Percentiles rank a stretch among this genome's conserved stretches.
Evolutionary conservation across 2,797 vertebrate genomes (phyloP).

Genomic region (Thaleichthys pacificus): DNA sequence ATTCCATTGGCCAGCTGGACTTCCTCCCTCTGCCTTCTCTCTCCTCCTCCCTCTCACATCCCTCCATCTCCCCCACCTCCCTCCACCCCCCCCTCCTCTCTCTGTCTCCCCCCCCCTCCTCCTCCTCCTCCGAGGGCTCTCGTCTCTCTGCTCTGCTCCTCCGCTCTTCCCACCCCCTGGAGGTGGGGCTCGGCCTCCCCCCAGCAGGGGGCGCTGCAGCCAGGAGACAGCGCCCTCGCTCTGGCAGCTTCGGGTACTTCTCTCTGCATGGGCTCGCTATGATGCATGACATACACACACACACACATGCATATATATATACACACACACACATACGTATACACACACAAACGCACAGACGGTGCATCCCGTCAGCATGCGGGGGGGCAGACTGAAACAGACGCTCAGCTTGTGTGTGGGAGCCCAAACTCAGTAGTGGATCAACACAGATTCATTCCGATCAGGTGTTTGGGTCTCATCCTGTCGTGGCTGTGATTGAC

Average conservation of each 20-base stretch:
- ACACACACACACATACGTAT: background rate
- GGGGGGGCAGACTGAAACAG: background rate
- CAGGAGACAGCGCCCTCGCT: conserved; percentile 36
- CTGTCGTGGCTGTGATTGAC: too few species aligned
- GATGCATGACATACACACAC: background rate
- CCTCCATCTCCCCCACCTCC: conserved; percentile 55
- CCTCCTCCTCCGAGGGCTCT: conserved; percentile 33
- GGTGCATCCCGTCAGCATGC: background rate
- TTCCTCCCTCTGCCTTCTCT: conserved; percentile 67
- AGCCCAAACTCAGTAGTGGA: background rate
- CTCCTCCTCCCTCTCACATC: conserved; percentile 68
- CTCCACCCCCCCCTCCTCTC: conserved; percentile 22
- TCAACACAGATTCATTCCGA: background rate
- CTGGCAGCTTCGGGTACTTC: conserved; percentile 63
- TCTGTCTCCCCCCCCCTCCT: conserved; percentile 19
- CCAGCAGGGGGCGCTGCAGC: conserved; percentile 39
- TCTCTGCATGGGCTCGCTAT: conserved; percentile 14
- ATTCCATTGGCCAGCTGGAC: conserved; percentile 80
- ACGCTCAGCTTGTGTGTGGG: background rate
- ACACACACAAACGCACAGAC: background rate
- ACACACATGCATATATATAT: background rate
- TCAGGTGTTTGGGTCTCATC: too few species aligned
- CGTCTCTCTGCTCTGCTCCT: conserved; percentile 50
- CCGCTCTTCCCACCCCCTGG: conserved; percentile 50
- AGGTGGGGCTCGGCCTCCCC: conserved; percentile 43